Percentiles rank a stretch among this genome's conserved stretches.
Conservation (phyloP, 2,113 vertebrate genomes). For the Atlantisia rogersi region DNA sequence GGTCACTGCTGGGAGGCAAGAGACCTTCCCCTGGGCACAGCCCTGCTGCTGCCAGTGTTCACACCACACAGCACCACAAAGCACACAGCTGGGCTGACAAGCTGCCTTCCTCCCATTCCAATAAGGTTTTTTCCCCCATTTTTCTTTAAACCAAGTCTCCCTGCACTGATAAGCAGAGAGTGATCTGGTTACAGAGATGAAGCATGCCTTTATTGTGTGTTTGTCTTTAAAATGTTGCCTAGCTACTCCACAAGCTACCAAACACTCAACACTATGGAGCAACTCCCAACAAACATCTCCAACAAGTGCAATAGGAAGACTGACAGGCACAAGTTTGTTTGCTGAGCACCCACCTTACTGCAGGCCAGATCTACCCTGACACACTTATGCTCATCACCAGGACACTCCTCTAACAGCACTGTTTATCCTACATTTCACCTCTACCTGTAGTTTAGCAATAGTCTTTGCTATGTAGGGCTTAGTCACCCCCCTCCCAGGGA, state of each 20-base stretch:
- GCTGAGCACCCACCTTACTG: not conserved
- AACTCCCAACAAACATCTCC: not conserved
- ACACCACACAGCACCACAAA: fast-evolving
- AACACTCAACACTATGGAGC: not conserved
- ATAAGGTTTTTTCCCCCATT: not conserved
- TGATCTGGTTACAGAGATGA: conserved; percentile 27
- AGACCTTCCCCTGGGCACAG: not conserved
- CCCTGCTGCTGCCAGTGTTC: not conserved
- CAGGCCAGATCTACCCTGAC: not conserved
- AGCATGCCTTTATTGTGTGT: not conserved
- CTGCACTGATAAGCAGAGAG: not conserved
- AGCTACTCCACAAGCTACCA: conserved; percentile 37
- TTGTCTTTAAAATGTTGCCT: conserved; percentile 54
- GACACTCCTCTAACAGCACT: not conserved
- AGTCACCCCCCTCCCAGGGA: not conserved
- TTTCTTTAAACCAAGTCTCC: not conserved
- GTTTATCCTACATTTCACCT: not conserved
- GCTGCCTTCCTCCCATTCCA: not conserved
- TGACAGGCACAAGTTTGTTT: conserved; percentile 62
- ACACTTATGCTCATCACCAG: not conserved
- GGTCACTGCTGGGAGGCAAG: not conserved
- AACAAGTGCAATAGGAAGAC: not conserved
- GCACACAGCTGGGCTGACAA: not conserved
- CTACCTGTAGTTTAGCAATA: not conserved
- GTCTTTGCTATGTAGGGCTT: not conserved